Evolutionary conservation across 2,888 invertebrate genomes (phyloP).

Genomic region (Cephus sareptanus): DNA sequence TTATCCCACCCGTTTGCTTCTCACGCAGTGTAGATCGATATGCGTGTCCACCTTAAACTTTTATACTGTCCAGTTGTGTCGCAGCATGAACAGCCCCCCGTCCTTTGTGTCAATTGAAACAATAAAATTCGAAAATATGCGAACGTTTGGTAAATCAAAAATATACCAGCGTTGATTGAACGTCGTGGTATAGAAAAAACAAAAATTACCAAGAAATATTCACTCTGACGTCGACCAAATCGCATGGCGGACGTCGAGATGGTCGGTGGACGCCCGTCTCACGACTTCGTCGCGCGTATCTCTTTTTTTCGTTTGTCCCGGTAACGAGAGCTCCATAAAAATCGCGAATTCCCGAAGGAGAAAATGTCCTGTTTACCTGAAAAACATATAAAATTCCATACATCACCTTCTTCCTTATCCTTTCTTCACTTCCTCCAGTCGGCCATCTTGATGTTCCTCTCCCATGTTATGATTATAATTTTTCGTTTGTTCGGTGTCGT

Average conservation of each 20-base stretch:
- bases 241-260: neutral
- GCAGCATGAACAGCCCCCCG: neutral
- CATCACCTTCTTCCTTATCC: neutral
- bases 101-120: neutral
- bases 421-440: neutral
- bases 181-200: neutral
- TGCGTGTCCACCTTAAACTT: neutral
- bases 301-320: neutral
- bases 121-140: neutral
- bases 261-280: neutral
- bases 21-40: neutral
- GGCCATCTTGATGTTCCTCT: neutral
- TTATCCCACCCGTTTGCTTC: neutral
- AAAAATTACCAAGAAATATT: neutral
- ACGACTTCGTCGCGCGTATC: neutral
- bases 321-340: neutral
- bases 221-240: neutral
- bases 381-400: neutral
- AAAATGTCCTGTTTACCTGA: neutral
- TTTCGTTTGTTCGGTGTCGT: slow-evolving; percentile 27
- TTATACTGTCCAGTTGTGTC: neutral
- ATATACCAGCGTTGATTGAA: neutral
- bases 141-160: neutral
- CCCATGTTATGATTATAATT: neutral
- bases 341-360: neutral